These are phyloP conservation scores for Norana najaformis DNA, from an alignment of 2,888 invertebrate species.

Conservation along the genomic window DNA sequence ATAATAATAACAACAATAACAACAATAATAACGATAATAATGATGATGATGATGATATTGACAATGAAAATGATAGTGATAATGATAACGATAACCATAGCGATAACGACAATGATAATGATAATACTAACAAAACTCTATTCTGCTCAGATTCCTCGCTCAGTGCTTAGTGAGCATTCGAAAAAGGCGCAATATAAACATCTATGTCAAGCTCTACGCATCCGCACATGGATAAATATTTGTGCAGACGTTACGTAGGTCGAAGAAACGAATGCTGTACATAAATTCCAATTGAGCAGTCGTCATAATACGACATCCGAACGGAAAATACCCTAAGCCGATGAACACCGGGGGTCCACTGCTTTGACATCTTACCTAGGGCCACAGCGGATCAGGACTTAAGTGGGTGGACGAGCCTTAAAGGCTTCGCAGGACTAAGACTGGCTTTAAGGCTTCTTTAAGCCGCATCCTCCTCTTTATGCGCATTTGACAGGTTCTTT, in stretches of 20 bases:
- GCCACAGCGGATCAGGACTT: neutral
- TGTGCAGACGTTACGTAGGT: too few species aligned
- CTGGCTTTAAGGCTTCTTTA: neutral
- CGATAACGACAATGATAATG: neutral
- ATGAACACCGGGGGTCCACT: neutral
- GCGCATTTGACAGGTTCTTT: neutral
- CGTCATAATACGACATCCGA: neutral
- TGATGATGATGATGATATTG: neutral
- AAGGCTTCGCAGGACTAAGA: neutral
- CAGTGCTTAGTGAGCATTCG: neutral
- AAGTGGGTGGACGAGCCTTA: neutral
- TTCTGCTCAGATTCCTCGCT: neutral
- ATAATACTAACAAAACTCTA: neutral
- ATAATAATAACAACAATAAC: neutral
- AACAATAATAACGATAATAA: neutral
- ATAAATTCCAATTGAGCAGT: neutral
- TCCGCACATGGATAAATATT: neutral
- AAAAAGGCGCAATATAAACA: neutral
- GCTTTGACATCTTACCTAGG: too few species aligned
- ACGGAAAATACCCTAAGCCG: neutral
- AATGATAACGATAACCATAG: too few species aligned
- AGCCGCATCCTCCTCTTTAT: neutral
- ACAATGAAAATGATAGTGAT: neutral
- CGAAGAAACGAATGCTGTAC: neutral
- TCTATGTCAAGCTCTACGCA: neutral